Conservation (phyloP, 1,140 invertebrate species). For the Paralvinella palmiformis region DNA sequence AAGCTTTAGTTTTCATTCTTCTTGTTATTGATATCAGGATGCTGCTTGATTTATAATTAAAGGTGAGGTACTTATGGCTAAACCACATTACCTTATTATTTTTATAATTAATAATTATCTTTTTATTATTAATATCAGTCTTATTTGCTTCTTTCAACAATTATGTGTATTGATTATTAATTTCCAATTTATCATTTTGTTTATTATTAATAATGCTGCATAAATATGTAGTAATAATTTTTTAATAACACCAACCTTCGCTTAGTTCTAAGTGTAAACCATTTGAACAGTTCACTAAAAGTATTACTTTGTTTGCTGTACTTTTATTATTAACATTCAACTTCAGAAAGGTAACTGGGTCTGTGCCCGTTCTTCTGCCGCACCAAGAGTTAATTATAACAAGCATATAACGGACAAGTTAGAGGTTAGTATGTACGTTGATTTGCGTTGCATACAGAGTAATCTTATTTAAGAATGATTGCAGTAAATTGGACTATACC, state of each 20-base stretch:
- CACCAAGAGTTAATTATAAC: slow-evolving; percentile 33
- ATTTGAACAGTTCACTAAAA: too few species aligned
- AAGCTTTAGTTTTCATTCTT: too few species aligned
- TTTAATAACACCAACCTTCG: too few species aligned
- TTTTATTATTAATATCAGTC: too few species aligned
- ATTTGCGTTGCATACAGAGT: background rate
- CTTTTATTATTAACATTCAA: background rate
- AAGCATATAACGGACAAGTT: slow-evolving; percentile 45
- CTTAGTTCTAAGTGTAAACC: too few species aligned
- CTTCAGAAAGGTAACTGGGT: slow-evolving; percentile 43
- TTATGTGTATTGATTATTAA: too few species aligned
- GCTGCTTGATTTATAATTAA: too few species aligned
- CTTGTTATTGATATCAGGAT: too few species aligned
- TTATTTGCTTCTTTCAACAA: too few species aligned
- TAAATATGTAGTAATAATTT: background rate
- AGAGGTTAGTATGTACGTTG: slow-evolving; percentile 28
- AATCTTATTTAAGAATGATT: background rate
- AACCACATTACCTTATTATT: too few species aligned
- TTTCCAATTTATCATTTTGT: background rate
- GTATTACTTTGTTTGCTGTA: slow-evolving; percentile 12
- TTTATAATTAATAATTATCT: too few species aligned
- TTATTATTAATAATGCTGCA: background rate
- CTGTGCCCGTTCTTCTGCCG: slow-evolving; percentile 45
- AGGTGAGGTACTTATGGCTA: too few species aligned
- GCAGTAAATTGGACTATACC: background rate